Evolutionary conservation across 2,113 vertebrate species (phyloP).

Genomic region (Oreotrochilus melanogaster): DNA sequence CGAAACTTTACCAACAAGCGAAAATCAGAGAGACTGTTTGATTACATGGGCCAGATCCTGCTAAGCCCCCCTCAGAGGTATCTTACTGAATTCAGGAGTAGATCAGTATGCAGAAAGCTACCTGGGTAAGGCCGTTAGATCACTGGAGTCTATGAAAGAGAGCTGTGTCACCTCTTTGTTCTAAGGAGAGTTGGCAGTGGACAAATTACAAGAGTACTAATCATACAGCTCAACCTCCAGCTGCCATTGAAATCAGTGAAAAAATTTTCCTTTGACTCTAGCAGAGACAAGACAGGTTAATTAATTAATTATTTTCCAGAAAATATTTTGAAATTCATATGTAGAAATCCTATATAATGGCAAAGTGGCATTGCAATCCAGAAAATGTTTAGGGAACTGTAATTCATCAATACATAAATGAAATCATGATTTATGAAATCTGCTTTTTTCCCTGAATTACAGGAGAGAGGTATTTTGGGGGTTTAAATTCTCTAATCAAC

Average conservation of each 20-base stretch:
- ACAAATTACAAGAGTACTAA: conserved; percentile 8
- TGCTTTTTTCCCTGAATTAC: neutral
- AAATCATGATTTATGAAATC: neutral
- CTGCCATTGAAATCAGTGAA: conserved; percentile 15
- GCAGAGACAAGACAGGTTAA: neutral
- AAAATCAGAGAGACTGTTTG: conserved; percentile 21
- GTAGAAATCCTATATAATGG: neutral
- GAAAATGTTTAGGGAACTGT: neutral
- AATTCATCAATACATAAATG: neutral
- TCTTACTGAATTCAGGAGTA: conserved; percentile 11
- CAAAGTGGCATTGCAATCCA: neutral
- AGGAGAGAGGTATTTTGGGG: neutral
- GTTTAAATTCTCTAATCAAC: neutral
- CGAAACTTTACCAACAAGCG: conserved; percentile 62
- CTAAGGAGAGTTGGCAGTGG: neutral
- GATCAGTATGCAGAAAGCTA: conserved; percentile 56
- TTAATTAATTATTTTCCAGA: neutral
- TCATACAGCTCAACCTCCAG: neutral
- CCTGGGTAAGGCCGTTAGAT: conserved; percentile 22
- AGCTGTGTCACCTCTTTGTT: neutral
- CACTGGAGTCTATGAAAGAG: neutral
- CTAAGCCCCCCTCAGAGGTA: neutral
- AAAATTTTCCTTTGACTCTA: neutral
- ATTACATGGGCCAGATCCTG: neutral
- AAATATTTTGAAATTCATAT: neutral